Evolutionary conservation across 2,888 invertebrate species (phyloP), one percentile per base, ranked within the genome.

Genomic region (Coleophora flavipennella): DNA sequence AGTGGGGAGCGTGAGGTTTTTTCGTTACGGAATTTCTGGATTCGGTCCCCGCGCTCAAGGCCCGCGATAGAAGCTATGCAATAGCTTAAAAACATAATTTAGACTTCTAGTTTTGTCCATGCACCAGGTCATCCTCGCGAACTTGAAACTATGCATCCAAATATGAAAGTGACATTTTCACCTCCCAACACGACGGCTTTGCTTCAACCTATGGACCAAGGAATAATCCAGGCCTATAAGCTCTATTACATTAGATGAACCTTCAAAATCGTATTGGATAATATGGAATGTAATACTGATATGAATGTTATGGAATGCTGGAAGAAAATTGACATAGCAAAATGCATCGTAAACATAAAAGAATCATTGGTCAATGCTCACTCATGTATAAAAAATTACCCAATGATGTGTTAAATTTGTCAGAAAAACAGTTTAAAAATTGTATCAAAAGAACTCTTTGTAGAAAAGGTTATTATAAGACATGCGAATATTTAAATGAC

Each of bases 141-240:
- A 42, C 42, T 49, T 45, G 44, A 48, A 47, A 42, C 41, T 42
- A 46, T 45, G 44, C 44, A 53, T 31, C 44, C 44, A 37, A 41
- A 45, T 40, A 42, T 51, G 32, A 45, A 44, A 41, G 46, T 48
- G 11, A 35, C 37, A 40, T 48, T 52, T 47, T 47, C 49, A 44
- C 49, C 48, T 36, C 44, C 48, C 13, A 49, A 52, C 35, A 46
- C 43, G 41, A 51, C 48, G 41, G 42, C 50, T 47, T 50, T 55
- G 42, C 50, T 55, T 46, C 50, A 54, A 51, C 48, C 50, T 42
- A 49, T 49, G 49, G 48, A 51, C 44, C 51, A 51, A 51, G 49
- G 49, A 41, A 48, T 53, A 47, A 51, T 51, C 39, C 45, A 50
- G 41, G 46, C 41, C 43, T 51, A 49, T 46, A 49, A 51, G 45